Percentiles rank a stretch among this genome's conserved stretches.
Conservation (phyloP, 2,113 vertebrate genomes). For the Heptranchias perlo region DNA sequence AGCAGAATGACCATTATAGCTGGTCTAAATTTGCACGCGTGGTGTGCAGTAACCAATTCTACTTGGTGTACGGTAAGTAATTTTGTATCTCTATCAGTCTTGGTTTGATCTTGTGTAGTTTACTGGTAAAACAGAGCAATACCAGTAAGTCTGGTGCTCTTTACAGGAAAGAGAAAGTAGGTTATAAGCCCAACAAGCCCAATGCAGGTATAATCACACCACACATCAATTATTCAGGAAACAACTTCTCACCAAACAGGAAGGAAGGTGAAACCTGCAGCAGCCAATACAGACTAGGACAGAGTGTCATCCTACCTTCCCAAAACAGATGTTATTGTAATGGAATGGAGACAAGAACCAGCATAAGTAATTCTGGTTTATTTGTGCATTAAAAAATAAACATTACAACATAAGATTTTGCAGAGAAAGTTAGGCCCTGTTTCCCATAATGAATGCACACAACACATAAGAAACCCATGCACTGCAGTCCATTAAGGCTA, state of each 20-base stretch:
- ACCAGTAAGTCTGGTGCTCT: constrained; percentile 55
- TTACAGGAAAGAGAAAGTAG: constrained; percentile 84
- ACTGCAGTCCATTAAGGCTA: background rate
- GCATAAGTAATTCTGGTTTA: background rate
- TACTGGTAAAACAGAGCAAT: constrained; percentile 59
- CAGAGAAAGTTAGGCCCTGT: background rate
- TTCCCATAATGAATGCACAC: background rate
- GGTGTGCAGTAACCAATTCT: constrained; percentile 21
- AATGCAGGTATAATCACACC: constrained; percentile 54
- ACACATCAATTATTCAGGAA: constrained; percentile 61
- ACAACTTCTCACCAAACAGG: constrained; percentile 52
- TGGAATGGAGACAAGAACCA: background rate
- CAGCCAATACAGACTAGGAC: constrained; percentile 42
- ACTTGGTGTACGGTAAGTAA: constrained; percentile 33
- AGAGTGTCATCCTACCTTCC: background rate
- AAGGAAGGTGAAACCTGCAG: constrained; percentile 49
- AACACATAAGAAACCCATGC: background rate
- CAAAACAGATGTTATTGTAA: background rate
- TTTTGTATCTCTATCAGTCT: constrained; percentile 48
- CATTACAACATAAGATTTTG: background rate
- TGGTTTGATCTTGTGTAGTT: constrained; percentile 49
- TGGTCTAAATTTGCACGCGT: background rate
- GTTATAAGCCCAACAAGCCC: constrained; percentile 65
- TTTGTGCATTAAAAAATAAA: background rate
- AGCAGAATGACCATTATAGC: background rate